Evolutionary conservation across 2,888 invertebrate genomes (phyloP), one percentile per base, ranked within the genome.

Genomic region (Cantharis flavilabris): DNA sequence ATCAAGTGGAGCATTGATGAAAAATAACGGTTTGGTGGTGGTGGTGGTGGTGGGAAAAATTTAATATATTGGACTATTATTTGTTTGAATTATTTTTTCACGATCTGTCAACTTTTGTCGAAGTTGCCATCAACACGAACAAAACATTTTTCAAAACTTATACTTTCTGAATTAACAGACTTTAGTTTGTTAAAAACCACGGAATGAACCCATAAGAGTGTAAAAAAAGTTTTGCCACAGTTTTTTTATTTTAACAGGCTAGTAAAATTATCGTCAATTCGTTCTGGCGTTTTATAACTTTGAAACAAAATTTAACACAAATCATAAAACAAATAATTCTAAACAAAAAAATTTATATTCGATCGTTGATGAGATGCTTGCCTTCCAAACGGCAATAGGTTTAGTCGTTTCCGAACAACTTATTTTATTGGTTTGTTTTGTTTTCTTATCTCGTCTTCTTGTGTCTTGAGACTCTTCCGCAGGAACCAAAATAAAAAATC

Each of bases 371-470:
- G 70, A 70, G 72, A 64, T 70, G 76, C 62, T 67, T 73, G 76
- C 67, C 71, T 76, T 76, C 69, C 67, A 67, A 73, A 73, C 62
- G 62, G 63, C 76, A 73, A 73, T 76, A 76, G 18, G 62, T 72
- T 72, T 71, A 62, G 71, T 69, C 70, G 72, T 78, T 76, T 72
- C 70, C 71, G 70, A 79, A 78, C 78, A 81, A 72, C 80, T 76
- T 76, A 81, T 78, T 78, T 81, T 81, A 81, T 81, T 81, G 76
- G 80, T 78, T 78, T 79, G 81, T 77, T 81, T 79, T 80, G 79
- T 79, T 73, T 81, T 80, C 75, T 76, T 77, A 78, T 78, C 79
- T 71, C 69, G 71, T 70, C 65, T 69, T 73, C 67, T 70, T 69
- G 70, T 64, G 69, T 71, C 65, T 30, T 33, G 73, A 73, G 73